These are phyloP conservation scores for Cryptomyrus ogoouensis DNA, from an alignment of 2,113 vertebrate species.

Conservation along the genomic window DNA sequence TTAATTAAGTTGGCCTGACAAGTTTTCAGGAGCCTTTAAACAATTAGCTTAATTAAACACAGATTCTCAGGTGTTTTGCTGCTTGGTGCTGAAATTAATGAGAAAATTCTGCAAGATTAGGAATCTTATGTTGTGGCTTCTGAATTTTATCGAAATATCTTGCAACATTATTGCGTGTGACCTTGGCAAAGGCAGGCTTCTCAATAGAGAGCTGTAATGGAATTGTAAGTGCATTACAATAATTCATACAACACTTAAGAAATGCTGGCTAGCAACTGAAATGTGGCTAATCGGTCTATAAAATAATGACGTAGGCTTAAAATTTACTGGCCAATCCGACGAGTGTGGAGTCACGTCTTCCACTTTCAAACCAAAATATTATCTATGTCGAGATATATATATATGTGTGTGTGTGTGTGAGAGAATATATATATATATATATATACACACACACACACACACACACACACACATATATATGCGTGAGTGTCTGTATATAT, in stretches of 20 bases:
- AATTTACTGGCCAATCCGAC: not conserved
- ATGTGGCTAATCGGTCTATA: not conserved
- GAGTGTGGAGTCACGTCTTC: not conserved
- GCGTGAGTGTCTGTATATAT: not conserved
- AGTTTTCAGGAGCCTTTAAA: slow-evolving; percentile 17
- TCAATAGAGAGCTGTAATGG: not conserved
- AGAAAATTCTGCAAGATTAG: not conserved
- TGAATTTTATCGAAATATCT: not conserved
- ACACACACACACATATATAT: not conserved
- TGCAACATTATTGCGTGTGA: not conserved
- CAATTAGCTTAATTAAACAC: slow-evolving; percentile 20
- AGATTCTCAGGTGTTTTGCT: slow-evolving; percentile 7
- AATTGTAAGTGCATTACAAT: not conserved
- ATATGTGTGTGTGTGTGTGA: too few species aligned
- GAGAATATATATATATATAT: too few species aligned
- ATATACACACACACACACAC: too few species aligned
- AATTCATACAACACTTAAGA: not conserved
- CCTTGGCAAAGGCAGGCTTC: not conserved
- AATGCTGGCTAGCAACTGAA: not conserved
- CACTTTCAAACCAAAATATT: not conserved
- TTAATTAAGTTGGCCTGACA: slow-evolving; percentile 13
- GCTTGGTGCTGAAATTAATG: not conserved
- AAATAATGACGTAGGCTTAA: not conserved
- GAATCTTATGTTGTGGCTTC: not conserved
- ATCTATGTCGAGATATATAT: too few species aligned